Percentiles rank a stretch among this genome's conserved stretches.
Evolutionary conservation across 2,888 invertebrate genomes (phyloP).

Genomic region (Cylloceria caligata): DNA sequence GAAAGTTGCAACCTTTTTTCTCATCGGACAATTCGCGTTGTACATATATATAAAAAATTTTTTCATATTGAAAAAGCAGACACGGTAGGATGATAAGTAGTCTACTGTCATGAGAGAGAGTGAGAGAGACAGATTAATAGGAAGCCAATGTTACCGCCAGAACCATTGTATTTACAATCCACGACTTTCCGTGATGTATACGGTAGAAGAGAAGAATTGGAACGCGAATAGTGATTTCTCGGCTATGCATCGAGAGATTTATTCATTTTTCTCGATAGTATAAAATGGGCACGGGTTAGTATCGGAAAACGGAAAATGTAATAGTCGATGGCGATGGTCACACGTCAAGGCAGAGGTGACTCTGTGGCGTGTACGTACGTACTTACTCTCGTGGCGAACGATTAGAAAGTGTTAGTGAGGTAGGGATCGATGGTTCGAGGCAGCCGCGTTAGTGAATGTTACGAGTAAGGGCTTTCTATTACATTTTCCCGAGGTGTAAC

Average conservation of each 20-base stretch:
- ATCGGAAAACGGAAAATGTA: conserved; percentile 60
- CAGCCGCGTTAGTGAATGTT: conserved; percentile 68
- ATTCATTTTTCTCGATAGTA: conserved; percentile 44
- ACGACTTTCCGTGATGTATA: background rate
- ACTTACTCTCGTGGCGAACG: conserved; percentile 35
- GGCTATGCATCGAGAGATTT: conserved; percentile 22
- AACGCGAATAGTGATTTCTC: conserved; percentile 35
- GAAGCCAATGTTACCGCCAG: conserved; percentile 20
- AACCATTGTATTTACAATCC: conserved; percentile 34
- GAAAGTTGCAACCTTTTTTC: conserved; percentile 40
- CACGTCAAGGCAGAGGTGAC: conserved; percentile 24
- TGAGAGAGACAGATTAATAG: conserved; percentile 43
- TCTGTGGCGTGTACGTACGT: conserved; percentile 33
- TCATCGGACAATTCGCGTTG: background rate
- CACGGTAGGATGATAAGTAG: conserved; percentile 30
- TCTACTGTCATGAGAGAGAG: background rate
- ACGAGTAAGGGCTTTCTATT: conserved; percentile 70
- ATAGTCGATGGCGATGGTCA: conserved; percentile 48
- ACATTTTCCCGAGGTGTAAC: conserved; percentile 65
- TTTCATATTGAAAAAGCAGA: conserved; percentile 44
- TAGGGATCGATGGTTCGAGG: conserved; percentile 70
- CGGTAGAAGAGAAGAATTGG: conserved; percentile 37
- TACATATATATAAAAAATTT: conserved; percentile 14
- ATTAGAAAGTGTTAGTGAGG: conserved; percentile 15
- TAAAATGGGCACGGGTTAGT: conserved; percentile 48